A percentile compares a stretch with the other conserved stretches of the same genome.
Evolutionary conservation across 1,140 invertebrate species (phyloP).

Genomic region (Conus ventricosus): DNA sequence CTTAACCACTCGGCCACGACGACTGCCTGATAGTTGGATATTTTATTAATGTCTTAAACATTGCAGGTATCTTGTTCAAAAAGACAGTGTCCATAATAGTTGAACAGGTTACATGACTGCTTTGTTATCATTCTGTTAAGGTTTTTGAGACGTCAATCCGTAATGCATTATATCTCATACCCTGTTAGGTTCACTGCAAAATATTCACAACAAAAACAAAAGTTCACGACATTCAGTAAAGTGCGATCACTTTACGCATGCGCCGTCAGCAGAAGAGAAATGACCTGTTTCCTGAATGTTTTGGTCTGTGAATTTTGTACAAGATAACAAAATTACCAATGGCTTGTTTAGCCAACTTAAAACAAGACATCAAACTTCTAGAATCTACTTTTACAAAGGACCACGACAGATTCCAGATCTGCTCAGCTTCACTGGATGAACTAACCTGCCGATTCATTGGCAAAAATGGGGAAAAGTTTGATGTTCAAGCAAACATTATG

Average conservation of each 20-base stretch:
- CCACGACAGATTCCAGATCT: slow-evolving; percentile 91
- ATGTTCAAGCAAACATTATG: slow-evolving; percentile 98
- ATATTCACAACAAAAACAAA: background rate
- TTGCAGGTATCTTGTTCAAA: too few relatives aligned
- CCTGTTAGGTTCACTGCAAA: background rate
- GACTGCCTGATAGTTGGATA: background rate
- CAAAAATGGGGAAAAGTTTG: slow-evolving; percentile 94
- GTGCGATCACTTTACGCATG: slow-evolving; percentile 39
- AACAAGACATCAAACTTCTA: slow-evolving; percentile 97
- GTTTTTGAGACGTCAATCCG: too few relatives aligned
- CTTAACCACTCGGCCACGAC: slow-evolving; percentile 42
- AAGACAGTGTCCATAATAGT: too few relatives aligned
- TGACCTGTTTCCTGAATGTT: slow-evolving; percentile 47
- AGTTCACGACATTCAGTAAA: slow-evolving; percentile 28
- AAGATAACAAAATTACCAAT: slow-evolving; percentile 76
- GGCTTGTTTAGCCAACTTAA: slow-evolving; percentile 98
- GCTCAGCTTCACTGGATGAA: slow-evolving; percentile 98
- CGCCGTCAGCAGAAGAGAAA: slow-evolving; percentile 23
- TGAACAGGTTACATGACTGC: too few relatives aligned
- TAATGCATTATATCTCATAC: too few relatives aligned
- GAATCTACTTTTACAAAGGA: slow-evolving; percentile 95
- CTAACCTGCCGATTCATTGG: slow-evolving; percentile 97
- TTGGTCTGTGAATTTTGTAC: slow-evolving; percentile 30
- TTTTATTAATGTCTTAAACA: too few relatives aligned
- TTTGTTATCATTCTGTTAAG: too few relatives aligned